A percentile compares a stretch with the other conserved stretches of the same genome.
Evolutionary conservation across 1,140 invertebrate genomes (phyloP).

Genomic region (Mactra quadrangularis): DNA sequence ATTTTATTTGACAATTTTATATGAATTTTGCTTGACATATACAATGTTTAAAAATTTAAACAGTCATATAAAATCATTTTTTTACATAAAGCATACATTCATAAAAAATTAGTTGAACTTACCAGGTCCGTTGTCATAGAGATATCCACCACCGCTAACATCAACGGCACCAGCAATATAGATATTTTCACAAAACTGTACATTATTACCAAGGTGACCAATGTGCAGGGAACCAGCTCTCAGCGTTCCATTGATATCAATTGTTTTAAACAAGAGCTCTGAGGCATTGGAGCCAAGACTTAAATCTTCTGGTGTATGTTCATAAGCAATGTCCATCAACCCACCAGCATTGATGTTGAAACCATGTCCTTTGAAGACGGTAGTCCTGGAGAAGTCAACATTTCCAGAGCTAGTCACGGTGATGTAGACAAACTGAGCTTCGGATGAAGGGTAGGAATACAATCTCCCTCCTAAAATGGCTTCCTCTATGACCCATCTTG

Average conservation of each 20-base stretch:
- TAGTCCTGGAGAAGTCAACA: slow-evolving; percentile 55
- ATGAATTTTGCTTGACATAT: no score
- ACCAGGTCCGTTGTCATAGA: slow-evolving; percentile 69
- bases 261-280: slow-evolving; percentile 36
- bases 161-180: slow-evolving; percentile 67
- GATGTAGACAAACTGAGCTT: slow-evolving; percentile 52
- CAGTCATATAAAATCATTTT: no score
- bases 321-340: slow-evolving; percentile 65
- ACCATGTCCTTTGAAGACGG: slow-evolving; percentile 50
- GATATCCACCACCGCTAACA: slow-evolving; percentile 66
- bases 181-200: slow-evolving; percentile 45
- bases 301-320: slow-evolving; percentile 49
- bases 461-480: slow-evolving; percentile 56
- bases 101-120: slow-evolving; percentile 2
- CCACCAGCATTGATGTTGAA: slow-evolving; percentile 55
- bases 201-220: slow-evolving; percentile 39
- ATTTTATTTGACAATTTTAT: no score
- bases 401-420: slow-evolving; percentile 51
- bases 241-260: slow-evolving; percentile 63
- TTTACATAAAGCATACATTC: no score
- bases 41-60: no score
- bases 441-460: slow-evolving; percentile 54
- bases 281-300: slow-evolving; percentile 34
- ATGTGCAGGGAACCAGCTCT: slow-evolving; percentile 69
- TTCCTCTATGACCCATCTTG: slow-evolving; percentile 57